Conservation (phyloP, 2,797 vertebrate species). For the Potorous gilbertii region DNA sequence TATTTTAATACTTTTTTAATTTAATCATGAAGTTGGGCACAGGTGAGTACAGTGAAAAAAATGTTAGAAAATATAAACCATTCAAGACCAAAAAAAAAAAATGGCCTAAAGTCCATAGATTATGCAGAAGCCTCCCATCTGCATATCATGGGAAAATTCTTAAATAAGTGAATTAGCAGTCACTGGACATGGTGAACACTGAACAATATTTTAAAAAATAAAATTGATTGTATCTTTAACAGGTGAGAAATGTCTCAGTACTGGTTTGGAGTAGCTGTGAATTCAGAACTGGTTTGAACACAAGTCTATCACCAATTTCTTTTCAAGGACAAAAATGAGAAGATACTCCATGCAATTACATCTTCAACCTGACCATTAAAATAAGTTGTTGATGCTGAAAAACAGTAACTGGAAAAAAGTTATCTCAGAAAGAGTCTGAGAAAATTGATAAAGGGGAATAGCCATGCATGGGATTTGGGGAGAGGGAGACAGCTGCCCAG, state of each 20-base stretch:
- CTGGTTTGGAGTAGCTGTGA: background rate
- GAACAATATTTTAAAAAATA: background rate
- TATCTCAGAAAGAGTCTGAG: background rate
- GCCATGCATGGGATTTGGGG: background rate
- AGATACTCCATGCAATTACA: background rate
- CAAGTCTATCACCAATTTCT: background rate
- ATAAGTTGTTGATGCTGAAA: background rate
- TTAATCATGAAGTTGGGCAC: background rate
- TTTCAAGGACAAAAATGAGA: background rate
- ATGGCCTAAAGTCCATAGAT: background rate
- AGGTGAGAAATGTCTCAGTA: background rate
- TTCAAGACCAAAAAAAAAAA: background rate
- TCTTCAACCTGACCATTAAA: background rate
- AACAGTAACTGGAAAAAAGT: background rate
- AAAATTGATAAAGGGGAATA: background rate
- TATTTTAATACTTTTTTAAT: background rate
- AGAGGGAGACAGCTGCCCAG: background rate
- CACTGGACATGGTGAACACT: background rate
- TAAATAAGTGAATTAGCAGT: background rate
- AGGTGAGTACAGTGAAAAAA: background rate
- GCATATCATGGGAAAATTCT: background rate
- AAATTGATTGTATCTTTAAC: background rate
- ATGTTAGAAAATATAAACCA: background rate
- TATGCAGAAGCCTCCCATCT: background rate
- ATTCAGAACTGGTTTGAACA: background rate